These are phyloP conservation scores for Drosophila sulfurigaster DNA, from an alignment of 1,140 invertebrate species.

Conservation along the genomic window DNA sequence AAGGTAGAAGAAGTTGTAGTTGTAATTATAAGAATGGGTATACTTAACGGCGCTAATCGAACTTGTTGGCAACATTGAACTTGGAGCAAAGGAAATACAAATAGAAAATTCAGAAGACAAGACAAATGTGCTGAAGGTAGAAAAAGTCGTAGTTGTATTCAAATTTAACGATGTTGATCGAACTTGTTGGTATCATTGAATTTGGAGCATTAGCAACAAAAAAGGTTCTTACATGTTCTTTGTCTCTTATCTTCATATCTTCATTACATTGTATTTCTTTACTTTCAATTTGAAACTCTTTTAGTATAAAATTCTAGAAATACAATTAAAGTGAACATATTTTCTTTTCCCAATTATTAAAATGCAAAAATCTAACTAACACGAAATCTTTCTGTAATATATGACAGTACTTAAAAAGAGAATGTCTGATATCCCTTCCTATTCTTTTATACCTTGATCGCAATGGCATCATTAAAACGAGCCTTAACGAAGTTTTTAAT, in stretches of 20 bases:
- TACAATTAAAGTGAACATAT: too few relatives aligned
- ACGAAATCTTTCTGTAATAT: neutral
- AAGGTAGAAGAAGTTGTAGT: too few relatives aligned
- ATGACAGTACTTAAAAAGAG: neutral
- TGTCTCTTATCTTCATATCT: too few relatives aligned
- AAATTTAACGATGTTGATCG: neutral
- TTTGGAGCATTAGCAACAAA: neutral
- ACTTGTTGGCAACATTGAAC: neutral
- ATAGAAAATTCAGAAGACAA: neutral
- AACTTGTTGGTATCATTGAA: neutral
- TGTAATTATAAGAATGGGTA: too few relatives aligned
- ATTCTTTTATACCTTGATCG: neutral
- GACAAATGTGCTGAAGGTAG: neutral
- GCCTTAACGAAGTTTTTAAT: slow-evolving; percentile 37
- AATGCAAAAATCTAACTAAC: too few relatives aligned
- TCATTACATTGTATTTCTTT: too few relatives aligned
- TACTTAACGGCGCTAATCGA: neutral
- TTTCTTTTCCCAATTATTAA: too few relatives aligned
- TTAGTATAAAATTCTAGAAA: too few relatives aligned
- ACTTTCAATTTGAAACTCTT: neutral
- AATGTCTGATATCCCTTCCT: neutral
- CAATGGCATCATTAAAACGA: slow-evolving; percentile 32
- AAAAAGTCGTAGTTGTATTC: too few relatives aligned
- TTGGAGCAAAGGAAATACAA: neutral
- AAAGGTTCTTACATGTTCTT: too few relatives aligned